Evolutionary conservation across 2,113 vertebrate genomes (phyloP).

Genomic region (Crypturellus undulatus): DNA sequence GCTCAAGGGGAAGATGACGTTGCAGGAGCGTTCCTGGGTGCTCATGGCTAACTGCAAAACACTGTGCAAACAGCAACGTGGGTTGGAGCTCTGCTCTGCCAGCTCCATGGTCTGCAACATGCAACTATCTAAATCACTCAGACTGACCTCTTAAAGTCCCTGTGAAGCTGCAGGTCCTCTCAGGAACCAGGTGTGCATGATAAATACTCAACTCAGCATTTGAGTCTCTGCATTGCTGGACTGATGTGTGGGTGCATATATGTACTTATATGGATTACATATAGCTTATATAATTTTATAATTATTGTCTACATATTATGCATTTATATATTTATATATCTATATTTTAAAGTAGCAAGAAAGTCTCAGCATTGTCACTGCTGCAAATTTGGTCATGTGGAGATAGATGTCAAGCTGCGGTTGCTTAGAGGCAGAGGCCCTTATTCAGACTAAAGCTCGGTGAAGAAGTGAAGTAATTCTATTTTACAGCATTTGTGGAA

Average conservation of each 20-base stretch:
- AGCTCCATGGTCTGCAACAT: fast-evolving
- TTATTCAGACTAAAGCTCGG: neutral
- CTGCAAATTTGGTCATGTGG: neutral
- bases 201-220: neutral
- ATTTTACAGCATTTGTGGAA: neutral
- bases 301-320: neutral
- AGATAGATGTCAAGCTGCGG: neutral
- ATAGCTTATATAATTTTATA: neutral
- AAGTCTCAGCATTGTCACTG: neutral
- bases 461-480: neutral
- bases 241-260: fast-evolving
- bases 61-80: fast-evolving
- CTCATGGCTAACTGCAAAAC: neutral
- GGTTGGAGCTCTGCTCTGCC: neutral
- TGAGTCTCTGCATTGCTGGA: neutral
- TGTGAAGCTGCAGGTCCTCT: neutral
- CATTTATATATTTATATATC: neutral
- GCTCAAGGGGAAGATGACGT: neutral
- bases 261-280: neutral
- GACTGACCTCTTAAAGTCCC: neutral
- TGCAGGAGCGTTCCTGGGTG: neutral
- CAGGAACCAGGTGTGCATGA: neutral
- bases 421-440: neutral
- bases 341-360: neutral
- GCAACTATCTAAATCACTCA: neutral